Percentiles rank a stretch among this genome's conserved stretches.
Conservation (phyloP, 2,888 invertebrate genomes). For the Cryptocheilus praepositus region DNA sequence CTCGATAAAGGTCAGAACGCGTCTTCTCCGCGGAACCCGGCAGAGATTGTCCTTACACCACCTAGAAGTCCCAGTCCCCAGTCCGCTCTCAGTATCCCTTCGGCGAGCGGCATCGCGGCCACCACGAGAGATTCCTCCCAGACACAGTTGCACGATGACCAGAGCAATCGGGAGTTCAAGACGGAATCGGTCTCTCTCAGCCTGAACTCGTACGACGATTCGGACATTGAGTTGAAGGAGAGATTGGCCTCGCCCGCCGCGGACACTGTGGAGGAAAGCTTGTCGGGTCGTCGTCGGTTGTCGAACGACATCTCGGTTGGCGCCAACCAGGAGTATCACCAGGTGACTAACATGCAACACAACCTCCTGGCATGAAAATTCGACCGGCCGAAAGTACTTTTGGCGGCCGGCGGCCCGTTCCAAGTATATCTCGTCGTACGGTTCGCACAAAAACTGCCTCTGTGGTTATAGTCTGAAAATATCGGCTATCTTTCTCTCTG, state of each 20-base stretch:
- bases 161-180: conserved; percentile 60
- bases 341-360: conserved; percentile 69
- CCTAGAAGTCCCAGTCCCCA: conserved; percentile 56
- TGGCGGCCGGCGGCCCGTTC: conserved; percentile 50
- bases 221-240: conserved; percentile 64
- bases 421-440: conserved; percentile 60
- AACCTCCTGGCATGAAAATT: conserved; percentile 68
- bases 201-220: conserved; percentile 62
- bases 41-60: conserved; percentile 57
- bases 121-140: conserved; percentile 49
- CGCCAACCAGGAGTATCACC: conserved; percentile 61
- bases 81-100: conserved; percentile 41
- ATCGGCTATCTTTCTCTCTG: conserved; percentile 29
- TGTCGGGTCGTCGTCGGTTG: conserved; percentile 49
- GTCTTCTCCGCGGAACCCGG: conserved; percentile 39
- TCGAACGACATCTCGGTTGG: conserved; percentile 51
- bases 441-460: conserved; percentile 58
- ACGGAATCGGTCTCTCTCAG: conserved; percentile 61
- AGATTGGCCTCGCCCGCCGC: conserved; percentile 57
- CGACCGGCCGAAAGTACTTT: conserved; percentile 51
- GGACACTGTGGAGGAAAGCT: conserved; percentile 51
- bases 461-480: conserved; percentile 57
- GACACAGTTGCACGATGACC: conserved; percentile 44
- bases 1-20: not conserved
- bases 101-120: conserved; percentile 39